Base-by-base conservation (phyloP, 2,888 invertebrate species). In the Kryphioiulus occultus region DNA sequence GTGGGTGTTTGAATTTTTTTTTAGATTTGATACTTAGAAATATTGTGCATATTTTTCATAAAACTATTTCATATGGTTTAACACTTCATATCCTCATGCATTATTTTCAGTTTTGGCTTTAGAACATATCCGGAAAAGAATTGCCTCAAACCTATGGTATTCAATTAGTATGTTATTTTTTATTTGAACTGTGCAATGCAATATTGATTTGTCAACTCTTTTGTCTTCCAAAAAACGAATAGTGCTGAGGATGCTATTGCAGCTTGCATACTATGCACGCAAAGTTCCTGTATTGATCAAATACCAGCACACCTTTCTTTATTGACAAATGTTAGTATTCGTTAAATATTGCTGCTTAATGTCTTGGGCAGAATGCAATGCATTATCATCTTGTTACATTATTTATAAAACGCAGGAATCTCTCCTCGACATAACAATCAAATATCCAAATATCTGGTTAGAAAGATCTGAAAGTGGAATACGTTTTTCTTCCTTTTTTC, bases 371-470 rank as follows among this genome's bases (percentile, higher is more conserved):
- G 22, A 44, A 39, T 30, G 9, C 17, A 85, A 85, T 32, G 83
- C 26, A 82, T 42, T 84, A 84, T 44, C 39, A 4, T 44, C 1
- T 44, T 44, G 44, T 39, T 30, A 39, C 39, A 0, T 86, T 26
- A 53, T 86, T 85, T 85, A 9, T n/a, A 7, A 0, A 84, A 35
- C 26, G 1, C 26, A 87, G 87, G 53, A 87, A 84, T 35, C 44
- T 44, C 85, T 87, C 12, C 35, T 87, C 10, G n/a, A 47, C 19
- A 39, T 59, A 22, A 68, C 87, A 19, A 2, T 22, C 9, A 85
- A 53, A 53, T 85, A 53, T 47, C 87, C 87, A 84, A 32, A 85
- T 30, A 59, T 87, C 26, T 87, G 87, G 87, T 85, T 87, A 19
- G 42, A 35, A 42, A 32, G 53, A 15, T 15, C 32, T 30, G 35